phyloP scores from a whole-genome alignment of 2,888 invertebrate species.

The Cephus pulcher region DNA sequence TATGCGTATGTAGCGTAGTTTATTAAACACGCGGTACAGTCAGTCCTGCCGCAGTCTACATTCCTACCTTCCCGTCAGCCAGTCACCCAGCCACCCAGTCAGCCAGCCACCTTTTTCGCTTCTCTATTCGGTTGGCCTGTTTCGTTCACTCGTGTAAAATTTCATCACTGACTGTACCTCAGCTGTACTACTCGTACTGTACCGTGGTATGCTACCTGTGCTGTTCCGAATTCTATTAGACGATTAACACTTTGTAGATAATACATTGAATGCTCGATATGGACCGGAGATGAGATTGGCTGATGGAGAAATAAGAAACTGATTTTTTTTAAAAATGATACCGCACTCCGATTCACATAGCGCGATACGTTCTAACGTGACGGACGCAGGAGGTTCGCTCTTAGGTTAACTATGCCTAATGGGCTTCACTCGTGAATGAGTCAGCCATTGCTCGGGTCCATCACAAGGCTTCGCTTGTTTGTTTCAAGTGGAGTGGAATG shows the following conservation, averaged over 20 bases:
- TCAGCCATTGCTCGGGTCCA: conserved; percentile 22
- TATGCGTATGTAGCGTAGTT: conserved; percentile 5
- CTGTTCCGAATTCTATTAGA: background rate
- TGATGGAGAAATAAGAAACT: background rate
- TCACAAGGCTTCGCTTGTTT: conserved; percentile 26
- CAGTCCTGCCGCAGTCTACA: background rate
- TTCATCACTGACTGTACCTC: background rate
- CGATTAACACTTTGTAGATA: background rate
- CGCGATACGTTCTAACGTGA: background rate
- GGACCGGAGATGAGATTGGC: background rate
- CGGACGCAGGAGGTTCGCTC: background rate
- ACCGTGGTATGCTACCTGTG: background rate
- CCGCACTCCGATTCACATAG: background rate
- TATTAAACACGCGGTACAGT: conserved; percentile 4
- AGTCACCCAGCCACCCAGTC: no score
- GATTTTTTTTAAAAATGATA: background rate
- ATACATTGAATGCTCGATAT: background rate
- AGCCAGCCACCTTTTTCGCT: background rate
- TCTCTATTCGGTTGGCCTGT: background rate
- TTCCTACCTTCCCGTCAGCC: no score
- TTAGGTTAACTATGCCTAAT: conserved; percentile 31
- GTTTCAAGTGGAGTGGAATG: conserved; percentile 24
- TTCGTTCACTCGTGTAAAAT: no score
- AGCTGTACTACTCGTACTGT: background rate
- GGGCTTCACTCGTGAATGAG: conserved; percentile 15